phyloP scores from a whole-genome alignment of 2,113 vertebrate genomes.

The Sporophila hypoxantha region DNA sequence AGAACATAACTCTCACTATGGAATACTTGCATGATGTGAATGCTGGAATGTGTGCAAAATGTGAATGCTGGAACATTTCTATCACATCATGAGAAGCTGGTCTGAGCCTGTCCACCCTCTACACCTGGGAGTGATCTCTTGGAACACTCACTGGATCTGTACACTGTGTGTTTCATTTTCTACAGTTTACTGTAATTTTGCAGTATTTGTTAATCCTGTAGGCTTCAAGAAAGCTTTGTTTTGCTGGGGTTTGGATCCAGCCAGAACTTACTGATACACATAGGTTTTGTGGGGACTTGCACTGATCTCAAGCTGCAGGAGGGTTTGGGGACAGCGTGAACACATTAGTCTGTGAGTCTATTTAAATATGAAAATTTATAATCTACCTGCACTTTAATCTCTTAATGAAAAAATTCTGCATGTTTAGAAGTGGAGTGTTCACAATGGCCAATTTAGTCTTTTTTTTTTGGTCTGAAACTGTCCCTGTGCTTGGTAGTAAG shows the following conservation, averaged over 20 bases:
- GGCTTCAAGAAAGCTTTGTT: background rate
- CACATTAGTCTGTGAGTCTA: background rate
- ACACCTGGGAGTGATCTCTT: background rate
- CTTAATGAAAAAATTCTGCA: background rate
- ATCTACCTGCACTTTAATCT: background rate
- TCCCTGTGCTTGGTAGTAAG: background rate
- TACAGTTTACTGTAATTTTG: background rate
- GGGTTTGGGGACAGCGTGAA: background rate
- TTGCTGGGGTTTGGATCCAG: background rate
- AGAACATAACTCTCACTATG: background rate
- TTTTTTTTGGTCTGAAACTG: background rate
- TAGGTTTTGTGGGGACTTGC: background rate
- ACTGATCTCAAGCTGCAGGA: background rate
- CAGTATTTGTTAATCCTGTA: background rate
- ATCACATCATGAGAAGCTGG: fast-evolving
- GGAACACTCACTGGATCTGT: background rate
- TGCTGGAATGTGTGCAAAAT: background rate
- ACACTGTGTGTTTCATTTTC: background rate
- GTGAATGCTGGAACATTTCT: background rate
- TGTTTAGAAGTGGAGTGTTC: background rate
- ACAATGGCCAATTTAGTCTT: background rate
- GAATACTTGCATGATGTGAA: background rate
- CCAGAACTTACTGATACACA: background rate
- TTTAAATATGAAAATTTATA: background rate
- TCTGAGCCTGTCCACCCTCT: background rate